Evolutionary conservation across 2,113 vertebrate species (phyloP), one percentile per base, ranked within the genome.

Genomic region (Diphyllodes magnificus): DNA sequence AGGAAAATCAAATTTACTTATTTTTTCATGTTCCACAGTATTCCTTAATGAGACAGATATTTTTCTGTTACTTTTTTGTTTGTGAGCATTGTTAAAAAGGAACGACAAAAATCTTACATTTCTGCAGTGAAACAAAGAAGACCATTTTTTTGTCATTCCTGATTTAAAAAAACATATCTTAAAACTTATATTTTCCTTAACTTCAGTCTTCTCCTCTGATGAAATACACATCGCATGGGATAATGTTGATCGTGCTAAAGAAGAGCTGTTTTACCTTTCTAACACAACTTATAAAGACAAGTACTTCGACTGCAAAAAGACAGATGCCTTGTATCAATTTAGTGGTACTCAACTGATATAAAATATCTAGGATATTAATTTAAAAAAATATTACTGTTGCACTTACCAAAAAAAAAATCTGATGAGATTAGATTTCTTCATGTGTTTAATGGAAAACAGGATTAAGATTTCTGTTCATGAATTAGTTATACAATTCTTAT

Each of bases 191-290:
- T 51, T 69, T 82, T 39, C 30, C 10, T 79, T 61, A 79, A 42
- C 22, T 13, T 79, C 9, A 25, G 0, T 42, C 15, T 50, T 79
- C 6, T 72, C 6, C 19, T 82, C 31, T 20, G 31, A 7, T 42
- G 18, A 80, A 42, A 28, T 61, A 16, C 8, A 22, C 1, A 4
- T 47, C 1, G 0, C 5, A 4, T 25, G 6, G 23, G 4, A n/a
- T 60, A 45, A 31, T 31, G 11, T 65, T 49, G 21, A 65, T 21
- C 50, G 6, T 45, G 5, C 10, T 59, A 50, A 68, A 66, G 16
- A 51, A 75, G 71, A 68, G 4, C 24, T 53, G 2, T 1, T 87
- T 84, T 54, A 63, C 8, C 15, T 49, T 60, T 84, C 21, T 88
- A 25, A 30, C 17, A 18, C 5, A 33, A 18, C 1, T 63, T 63